A percentile compares a stretch with the other conserved stretches of the same genome.
Evolutionary conservation across 2,797 vertebrate genomes (phyloP).

Genomic region (Scomberomorus guttatus): DNA sequence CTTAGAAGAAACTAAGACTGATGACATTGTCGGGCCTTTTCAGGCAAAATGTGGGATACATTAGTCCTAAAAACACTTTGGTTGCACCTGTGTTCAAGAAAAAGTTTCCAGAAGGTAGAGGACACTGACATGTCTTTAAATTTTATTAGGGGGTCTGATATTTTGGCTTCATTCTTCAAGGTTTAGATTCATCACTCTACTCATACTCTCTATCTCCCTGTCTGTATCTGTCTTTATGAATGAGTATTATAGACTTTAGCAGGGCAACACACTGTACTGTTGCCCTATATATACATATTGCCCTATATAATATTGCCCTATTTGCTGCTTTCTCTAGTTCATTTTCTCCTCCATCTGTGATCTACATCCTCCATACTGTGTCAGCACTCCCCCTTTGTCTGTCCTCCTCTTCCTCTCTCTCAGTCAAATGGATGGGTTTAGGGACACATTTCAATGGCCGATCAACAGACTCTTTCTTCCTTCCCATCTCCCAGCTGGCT

Average conservation of each 20-base stretch:
- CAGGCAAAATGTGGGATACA: no score
- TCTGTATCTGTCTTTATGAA: slow-evolving; percentile 30
- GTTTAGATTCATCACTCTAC: slow-evolving; percentile 1
- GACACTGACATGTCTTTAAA: slow-evolving; percentile 9
- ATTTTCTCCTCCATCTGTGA: slow-evolving; percentile 44
- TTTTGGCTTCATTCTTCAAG: slow-evolving; percentile 25
- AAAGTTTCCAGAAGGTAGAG: neutral
- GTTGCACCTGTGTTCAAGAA: neutral
- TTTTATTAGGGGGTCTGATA: slow-evolving; percentile 11
- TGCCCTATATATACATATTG: slow-evolving; percentile 76
- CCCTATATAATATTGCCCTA: slow-evolving; percentile 73
- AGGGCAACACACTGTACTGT: slow-evolving; percentile 44
- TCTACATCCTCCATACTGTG: slow-evolving; percentile 57
- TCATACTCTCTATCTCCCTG: neutral
- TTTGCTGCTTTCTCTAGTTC: slow-evolving; percentile 66
- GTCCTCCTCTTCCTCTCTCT: slow-evolving; percentile 11
- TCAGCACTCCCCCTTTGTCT: slow-evolving; percentile 45
- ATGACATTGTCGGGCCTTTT: no score
- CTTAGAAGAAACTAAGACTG: no score
- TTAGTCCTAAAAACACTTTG: no score
- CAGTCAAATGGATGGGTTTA: slow-evolving; percentile 54
- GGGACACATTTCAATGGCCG: slow-evolving; percentile 60
- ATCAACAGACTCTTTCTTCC: slow-evolving; percentile 69
- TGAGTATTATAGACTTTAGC: slow-evolving; percentile 51
- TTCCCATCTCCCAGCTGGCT: slow-evolving; percentile 71